A percentile compares a stretch with the other conserved stretches of the same genome.
These are phyloP conservation scores for Drosophila mauritiana DNA, from an alignment of 1,140 invertebrate genomes.

Conservation along the genomic window DNA sequence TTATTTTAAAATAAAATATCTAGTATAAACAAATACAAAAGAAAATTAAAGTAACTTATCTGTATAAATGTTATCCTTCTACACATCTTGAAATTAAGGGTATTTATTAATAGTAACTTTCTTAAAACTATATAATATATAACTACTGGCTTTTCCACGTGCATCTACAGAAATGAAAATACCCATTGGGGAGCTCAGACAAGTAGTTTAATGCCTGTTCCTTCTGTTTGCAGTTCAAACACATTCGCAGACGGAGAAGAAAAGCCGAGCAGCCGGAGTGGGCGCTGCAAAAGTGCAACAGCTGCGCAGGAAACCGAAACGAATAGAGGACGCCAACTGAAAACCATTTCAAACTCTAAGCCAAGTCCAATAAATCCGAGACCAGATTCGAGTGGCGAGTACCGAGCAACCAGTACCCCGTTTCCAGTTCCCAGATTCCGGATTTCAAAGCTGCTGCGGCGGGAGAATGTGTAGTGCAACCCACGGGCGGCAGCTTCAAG, in stretches of 20 bases:
- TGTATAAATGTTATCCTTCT: too few species aligned
- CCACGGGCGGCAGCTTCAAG: slow-evolving; percentile 73
- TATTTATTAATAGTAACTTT: too few species aligned
- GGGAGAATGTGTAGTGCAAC: slow-evolving; percentile 76
- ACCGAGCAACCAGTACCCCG: not conserved
- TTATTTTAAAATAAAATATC: too few species aligned
- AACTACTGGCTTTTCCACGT: not conserved
- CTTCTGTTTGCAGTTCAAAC: slow-evolving; percentile 80
- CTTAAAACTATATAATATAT: not conserved
- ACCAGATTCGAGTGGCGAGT: not conserved
- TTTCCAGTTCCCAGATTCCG: slow-evolving; percentile 16
- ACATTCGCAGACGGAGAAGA: slow-evolving; percentile 32
- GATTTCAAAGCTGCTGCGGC: slow-evolving; percentile 46
- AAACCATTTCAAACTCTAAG: not conserved
- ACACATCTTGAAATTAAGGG: too few species aligned
- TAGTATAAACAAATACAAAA: too few species aligned
- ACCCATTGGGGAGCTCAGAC: slow-evolving; percentile 61
- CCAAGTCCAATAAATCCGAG: not conserved
- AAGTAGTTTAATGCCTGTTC: slow-evolving; percentile 76
- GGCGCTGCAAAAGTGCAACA: slow-evolving; percentile 76
- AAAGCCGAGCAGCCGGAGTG: slow-evolving; percentile 29
- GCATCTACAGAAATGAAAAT: slow-evolving; percentile 9
- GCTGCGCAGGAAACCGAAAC: slow-evolving; percentile 57
- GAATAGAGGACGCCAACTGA: slow-evolving; percentile 4
- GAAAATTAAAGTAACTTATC: too few species aligned